Percentiles rank a stretch among this genome's conserved stretches.
Conservation (phyloP, 1,140 invertebrate species). For the Planococcus citri region DNA sequence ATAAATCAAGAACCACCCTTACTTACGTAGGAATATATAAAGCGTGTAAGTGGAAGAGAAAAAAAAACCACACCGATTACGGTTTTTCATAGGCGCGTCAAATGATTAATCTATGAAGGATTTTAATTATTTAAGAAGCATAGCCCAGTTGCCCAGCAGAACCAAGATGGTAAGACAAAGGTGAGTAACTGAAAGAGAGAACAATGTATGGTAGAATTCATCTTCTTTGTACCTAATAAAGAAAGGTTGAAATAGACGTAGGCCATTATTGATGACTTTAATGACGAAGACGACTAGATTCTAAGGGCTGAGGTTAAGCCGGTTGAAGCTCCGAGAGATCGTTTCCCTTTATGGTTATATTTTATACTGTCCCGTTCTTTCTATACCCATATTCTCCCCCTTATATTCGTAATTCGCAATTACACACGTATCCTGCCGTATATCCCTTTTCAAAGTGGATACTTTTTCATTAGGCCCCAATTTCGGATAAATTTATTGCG, state of each 20-base stretch:
- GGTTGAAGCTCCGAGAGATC: slow-evolving; percentile 9
- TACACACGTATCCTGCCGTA: background rate
- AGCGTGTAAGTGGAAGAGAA: no score
- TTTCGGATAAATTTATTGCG: slow-evolving; percentile 10
- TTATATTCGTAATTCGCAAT: slow-evolving; percentile 18
- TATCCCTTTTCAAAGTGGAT: background rate
- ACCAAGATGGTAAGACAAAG: slow-evolving; percentile 3
- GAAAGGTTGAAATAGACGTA: slow-evolving; percentile 15
- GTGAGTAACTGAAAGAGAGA: slow-evolving; percentile 1
- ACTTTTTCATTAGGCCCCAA: slow-evolving; percentile 15
- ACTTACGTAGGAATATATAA: no score
- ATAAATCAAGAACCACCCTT: background rate
- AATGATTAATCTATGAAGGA: slow-evolving; percentile 9
- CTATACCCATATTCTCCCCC: background rate
- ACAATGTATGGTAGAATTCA: slow-evolving; percentile 13
- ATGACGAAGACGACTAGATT: slow-evolving; percentile 18
- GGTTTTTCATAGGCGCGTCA: background rate
- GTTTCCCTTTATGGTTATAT: slow-evolving; percentile 14
- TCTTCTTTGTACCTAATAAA: slow-evolving; percentile 19
- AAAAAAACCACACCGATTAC: background rate
- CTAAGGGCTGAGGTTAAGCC: slow-evolving; percentile 14
- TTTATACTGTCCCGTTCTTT: slow-evolving; percentile 13
- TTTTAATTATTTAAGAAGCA: slow-evolving; percentile 14
- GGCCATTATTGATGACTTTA: slow-evolving; percentile 18
- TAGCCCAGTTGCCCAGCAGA: background rate